Evolutionary conservation across 1,140 invertebrate genomes (phyloP), one percentile per base, ranked within the genome.

Genomic region (Drosophila bifasciata): DNA sequence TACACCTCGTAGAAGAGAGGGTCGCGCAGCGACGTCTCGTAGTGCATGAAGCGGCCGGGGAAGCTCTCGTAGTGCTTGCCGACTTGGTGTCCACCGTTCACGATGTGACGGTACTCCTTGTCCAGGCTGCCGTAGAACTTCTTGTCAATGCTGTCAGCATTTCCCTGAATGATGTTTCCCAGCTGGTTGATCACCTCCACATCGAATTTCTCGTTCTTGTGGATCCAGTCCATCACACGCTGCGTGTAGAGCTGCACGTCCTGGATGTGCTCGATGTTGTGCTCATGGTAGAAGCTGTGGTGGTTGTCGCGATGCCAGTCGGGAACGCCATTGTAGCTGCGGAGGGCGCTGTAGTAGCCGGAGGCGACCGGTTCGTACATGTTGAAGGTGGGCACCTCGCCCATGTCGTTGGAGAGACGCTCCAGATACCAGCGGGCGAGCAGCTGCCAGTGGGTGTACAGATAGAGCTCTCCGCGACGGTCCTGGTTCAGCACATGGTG

Each of bases 341-440:
- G 92, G 55, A 95, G 91, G 76, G 94, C 93, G 9, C 95, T 93
- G 74, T 93, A 93, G 91, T 93, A 95, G 48, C 93, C 94, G 11
- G 93, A 91, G 13, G 92, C 79, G 11, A 94, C 85, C 3, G 92
- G 84, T 53, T 93, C 92, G 67, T 93, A 78, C 83, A 92, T 93
- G 40, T 92, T 92, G 89, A 95, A 94, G 60, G 92, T 92, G 48
- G 94, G 92, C n/a, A 95, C 93, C 62, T 95, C 94, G 43, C 93
- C 93, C 40, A 95, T 55, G 36, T 92, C 93, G 60, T 95, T 93
- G 23, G 93, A 94, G 9, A 94, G 86, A 79, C 95, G 94, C 79
- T 95, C 95, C 78, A 95, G 73, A 80, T 94, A 93, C 91, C 95
- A 95, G 67, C 94, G 93, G 13, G 94, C 92, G 70, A 95, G 89